A percentile compares a stretch with the other conserved stretches of the same genome.
Conservation (phyloP, 2,888 invertebrate species). For the Torymus aiolomorphi region DNA sequence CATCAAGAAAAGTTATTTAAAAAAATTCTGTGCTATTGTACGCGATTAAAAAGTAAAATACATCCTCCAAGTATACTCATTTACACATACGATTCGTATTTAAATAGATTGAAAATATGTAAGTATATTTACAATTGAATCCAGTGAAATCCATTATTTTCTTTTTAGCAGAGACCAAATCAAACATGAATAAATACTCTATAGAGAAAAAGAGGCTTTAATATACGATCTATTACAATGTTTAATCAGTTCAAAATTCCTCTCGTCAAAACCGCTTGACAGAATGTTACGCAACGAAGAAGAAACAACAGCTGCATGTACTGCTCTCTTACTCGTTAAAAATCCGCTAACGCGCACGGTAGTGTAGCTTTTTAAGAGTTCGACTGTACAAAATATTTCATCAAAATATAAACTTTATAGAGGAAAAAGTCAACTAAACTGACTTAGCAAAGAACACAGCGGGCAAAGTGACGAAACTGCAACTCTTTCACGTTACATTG, state of each 20-base stretch:
- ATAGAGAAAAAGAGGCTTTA: background rate
- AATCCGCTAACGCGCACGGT: conserved; percentile 42
- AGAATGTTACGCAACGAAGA: conserved; percentile 23
- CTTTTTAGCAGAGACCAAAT: background rate
- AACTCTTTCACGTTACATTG: conserved; percentile 34
- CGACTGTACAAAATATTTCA: conserved; percentile 44
- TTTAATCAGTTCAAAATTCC: conserved; percentile 29
- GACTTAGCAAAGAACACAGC: conserved; percentile 55
- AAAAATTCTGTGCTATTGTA: background rate
- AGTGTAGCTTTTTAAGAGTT: conserved; percentile 28
- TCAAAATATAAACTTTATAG: conserved; percentile 51
- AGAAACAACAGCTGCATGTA: conserved; percentile 33
- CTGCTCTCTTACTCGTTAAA: conserved; percentile 38
- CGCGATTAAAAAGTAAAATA: conserved; percentile 4
- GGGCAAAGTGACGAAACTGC: conserved; percentile 53
- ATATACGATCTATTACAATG: background rate
- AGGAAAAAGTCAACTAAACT: conserved; percentile 51
- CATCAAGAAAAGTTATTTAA: conserved; percentile 3
- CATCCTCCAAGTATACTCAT: background rate
- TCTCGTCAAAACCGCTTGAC: conserved; percentile 21
- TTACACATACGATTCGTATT: conserved; percentile 6
- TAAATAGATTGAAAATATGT: conserved; percentile 18
- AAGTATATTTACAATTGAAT: conserved; percentile 29
- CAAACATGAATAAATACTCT: background rate
- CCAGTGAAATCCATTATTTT: conserved; percentile 10